These are phyloP conservation scores for Gerris buenoi DNA, from an alignment of 1,140 invertebrate species.

Conservation along the genomic window DNA sequence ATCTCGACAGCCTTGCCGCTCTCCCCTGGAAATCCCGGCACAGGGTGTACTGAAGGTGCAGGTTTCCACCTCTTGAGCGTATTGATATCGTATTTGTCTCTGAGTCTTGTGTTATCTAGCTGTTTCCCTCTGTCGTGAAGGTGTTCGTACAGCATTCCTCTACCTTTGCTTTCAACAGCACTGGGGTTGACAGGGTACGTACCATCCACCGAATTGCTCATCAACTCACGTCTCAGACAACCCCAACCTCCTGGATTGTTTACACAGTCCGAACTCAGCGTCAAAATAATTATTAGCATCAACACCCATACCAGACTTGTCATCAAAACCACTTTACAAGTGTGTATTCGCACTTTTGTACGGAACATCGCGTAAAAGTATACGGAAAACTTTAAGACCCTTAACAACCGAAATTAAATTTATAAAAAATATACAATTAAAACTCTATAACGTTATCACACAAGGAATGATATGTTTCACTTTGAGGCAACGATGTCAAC, in stretches of 20 bases:
- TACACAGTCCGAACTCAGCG: constrained; percentile 84
- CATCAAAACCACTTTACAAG: constrained; percentile 81
- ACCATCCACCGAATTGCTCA: constrained; percentile 19
- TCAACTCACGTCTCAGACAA: constrained; percentile 40
- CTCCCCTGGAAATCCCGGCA: constrained; percentile 65
- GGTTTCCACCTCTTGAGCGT: constrained; percentile 54
- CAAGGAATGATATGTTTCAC: constrained; percentile 6
- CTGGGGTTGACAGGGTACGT: background rate
- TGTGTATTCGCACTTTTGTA: constrained; percentile 76
- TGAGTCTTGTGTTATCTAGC: constrained; percentile 18
- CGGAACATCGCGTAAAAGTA: constrained; percentile 57
- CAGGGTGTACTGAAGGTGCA: constrained; percentile 48
- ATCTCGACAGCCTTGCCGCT: constrained; percentile 77
- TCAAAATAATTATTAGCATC: constrained; percentile 76
- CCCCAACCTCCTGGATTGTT: constrained; percentile 33
- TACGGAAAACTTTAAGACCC: no score
- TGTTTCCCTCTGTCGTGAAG: constrained; percentile 17
- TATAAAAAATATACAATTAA: background rate
- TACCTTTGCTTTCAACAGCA: constrained; percentile 16
- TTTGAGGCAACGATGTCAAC: no score
- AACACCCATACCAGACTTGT: constrained; percentile 93
- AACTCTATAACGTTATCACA: constrained; percentile 1
- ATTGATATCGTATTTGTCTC: constrained; percentile 31
- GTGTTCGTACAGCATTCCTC: constrained; percentile 21
- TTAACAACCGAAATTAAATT: no score